Evolutionary conservation across 1,140 invertebrate genomes (phyloP), one percentile per base, ranked within the genome.

Genomic region (Matsumurasca onukii): DNA sequence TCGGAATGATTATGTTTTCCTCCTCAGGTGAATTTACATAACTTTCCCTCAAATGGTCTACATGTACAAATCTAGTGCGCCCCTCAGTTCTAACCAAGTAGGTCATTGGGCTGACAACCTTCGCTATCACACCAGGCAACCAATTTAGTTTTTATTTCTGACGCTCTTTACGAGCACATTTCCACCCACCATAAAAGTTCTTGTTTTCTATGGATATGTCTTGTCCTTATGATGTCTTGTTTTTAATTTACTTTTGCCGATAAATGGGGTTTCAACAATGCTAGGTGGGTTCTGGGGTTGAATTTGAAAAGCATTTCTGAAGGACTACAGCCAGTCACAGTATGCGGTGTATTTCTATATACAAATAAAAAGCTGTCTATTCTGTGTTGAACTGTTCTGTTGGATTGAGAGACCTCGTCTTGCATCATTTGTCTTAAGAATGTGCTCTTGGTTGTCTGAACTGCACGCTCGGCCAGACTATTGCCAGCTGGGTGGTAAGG

Each of bases 401-500:
- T 51, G 34, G 62, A 29, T 20, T 34, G 5, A 64, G n/a, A n/a
- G 22, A 24, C n/a, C 31, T 61, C 17, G 25, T 29, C 57, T 3
- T 61, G 25, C 29, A 31, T n/a, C n/a, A 61, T 20, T 64, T 30
- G n/a, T 25, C 34, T 64, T 64, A 45, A 64, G 22, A 73, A 62
- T 15, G 63, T 49, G 20, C 57, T 68, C 62, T 74, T 75, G 5
- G 71, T 29, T 25, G 71, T 71, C 62, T 74, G 71, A 12, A 77
- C 76, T 1, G 66, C 57, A 12, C 73, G 45, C 70, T 77, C 74
- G 24, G 74, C 76, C 52, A 59, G 52, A 51, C 76, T 75, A 71
- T 77, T 77, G 17, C 70, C 66, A 30, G 68, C 52, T 17, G 75
- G 72, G 65, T 76, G 75, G 45, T 75, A 74, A 3, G 73, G 73